Percentiles rank a stretch among this genome's conserved stretches.
Conservation (phyloP, 2,888 invertebrate genomes). For the Athripsodes cinereus region DNA sequence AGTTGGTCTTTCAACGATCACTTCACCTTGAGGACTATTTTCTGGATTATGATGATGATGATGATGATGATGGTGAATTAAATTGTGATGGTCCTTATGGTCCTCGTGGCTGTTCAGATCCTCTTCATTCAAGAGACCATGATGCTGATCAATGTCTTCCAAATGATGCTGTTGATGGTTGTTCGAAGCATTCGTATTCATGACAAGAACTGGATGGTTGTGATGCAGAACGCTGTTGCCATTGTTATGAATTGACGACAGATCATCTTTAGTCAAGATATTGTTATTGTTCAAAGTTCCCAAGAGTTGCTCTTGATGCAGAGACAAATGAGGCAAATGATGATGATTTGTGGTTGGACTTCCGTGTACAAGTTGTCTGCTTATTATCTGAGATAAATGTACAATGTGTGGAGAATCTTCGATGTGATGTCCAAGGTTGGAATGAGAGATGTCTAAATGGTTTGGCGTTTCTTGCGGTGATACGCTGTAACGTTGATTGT, state of each 20-base stretch:
- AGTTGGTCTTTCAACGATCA: slow-evolving; percentile 42
- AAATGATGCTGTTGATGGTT: slow-evolving; percentile 28
- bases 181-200: slow-evolving; percentile 2
- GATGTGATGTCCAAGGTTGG: slow-evolving; percentile 4
- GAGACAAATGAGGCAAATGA: slow-evolving; percentile 10
- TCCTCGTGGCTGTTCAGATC: slow-evolving; percentile 32
- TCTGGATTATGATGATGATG: slow-evolving; percentile 30
- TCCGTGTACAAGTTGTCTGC: slow-evolving; percentile 10
- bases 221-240: slow-evolving; percentile 28
- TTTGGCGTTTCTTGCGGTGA: slow-evolving; percentile 18
- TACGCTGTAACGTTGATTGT: slow-evolving; percentile 25
- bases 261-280: slow-evolving; percentile 29
- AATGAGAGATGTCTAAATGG: slow-evolving; percentile 21
- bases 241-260: slow-evolving; percentile 29
- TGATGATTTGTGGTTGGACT: neutral
- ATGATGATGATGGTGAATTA: slow-evolving; percentile 26
- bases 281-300: slow-evolving; percentile 27
- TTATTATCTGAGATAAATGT: slow-evolving; percentile 13
- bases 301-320: slow-evolving; percentile 20
- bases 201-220: slow-evolving; percentile 18
- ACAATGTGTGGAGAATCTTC: slow-evolving; percentile 24
- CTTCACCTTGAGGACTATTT: slow-evolving; percentile 20
- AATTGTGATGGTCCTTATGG: slow-evolving; percentile 28
- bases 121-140: slow-evolving; percentile 17
- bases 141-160: slow-evolving; percentile 28